Conservation (phyloP, 2,113 vertebrate genomes). For the Polyodon spathula region DNA sequence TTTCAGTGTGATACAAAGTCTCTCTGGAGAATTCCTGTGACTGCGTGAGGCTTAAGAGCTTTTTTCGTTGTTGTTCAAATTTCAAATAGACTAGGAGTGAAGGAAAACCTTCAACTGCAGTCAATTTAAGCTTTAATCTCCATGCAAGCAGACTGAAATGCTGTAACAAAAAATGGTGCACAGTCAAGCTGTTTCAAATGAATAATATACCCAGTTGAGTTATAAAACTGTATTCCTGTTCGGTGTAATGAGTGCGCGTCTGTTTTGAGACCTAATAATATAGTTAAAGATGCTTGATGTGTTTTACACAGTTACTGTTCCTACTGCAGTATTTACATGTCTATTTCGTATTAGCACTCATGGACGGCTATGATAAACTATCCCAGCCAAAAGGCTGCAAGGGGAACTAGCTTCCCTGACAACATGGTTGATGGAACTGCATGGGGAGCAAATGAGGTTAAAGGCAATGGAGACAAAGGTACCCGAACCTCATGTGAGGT, state of each 20-base stretch:
- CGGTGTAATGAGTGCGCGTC: neutral
- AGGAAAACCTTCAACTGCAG: neutral
- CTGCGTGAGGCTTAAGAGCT: too few relatives aligned
- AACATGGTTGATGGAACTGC: slow-evolving; percentile 46
- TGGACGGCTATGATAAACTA: slow-evolving; percentile 30
- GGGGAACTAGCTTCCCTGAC: slow-evolving; percentile 31
- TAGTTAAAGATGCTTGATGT: slow-evolving; percentile 25
- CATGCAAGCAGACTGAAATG: neutral
- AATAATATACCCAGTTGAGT: neutral
- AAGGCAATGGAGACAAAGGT: slow-evolving; percentile 28
- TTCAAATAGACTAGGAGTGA: neutral
- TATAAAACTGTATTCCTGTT: neutral
- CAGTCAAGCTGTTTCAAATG: neutral
- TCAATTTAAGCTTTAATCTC: neutral
- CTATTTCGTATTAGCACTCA: slow-evolving; percentile 28
- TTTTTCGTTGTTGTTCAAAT: neutral
- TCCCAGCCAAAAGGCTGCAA: slow-evolving; percentile 22
- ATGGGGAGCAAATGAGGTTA: slow-evolving; percentile 45
- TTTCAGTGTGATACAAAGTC: neutral
- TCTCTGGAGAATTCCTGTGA: neutral
- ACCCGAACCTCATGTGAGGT: slow-evolving; percentile 12
- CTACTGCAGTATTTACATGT: slow-evolving; percentile 32
- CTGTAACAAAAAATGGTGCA: neutral
- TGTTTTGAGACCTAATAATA: slow-evolving; percentile 17
- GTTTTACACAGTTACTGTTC: slow-evolving; percentile 28